A percentile compares a stretch with the other conserved stretches of the same genome.
Evolutionary conservation across 2,113 vertebrate species (phyloP).

Genomic region (Patagioenas fasciata): DNA sequence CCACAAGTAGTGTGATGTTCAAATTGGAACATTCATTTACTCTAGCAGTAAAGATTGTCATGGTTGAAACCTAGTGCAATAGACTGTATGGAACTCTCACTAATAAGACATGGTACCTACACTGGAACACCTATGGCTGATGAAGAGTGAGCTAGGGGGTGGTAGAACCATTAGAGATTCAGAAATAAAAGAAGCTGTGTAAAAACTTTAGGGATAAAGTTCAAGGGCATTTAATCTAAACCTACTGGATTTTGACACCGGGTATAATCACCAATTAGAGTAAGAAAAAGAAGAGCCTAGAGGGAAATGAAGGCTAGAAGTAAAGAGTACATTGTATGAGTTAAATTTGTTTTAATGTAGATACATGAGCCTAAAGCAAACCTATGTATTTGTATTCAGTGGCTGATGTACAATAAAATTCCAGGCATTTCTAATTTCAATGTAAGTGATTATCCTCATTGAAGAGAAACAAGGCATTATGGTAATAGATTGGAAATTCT

Average conservation of each 20-base stretch:
- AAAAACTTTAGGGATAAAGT: background rate
- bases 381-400: background rate
- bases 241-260: background rate
- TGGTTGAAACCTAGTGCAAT: background rate
- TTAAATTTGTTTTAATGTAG: background rate
- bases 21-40: background rate
- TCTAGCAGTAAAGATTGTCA: background rate
- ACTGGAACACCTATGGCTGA: background rate
- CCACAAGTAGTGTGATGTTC: background rate
- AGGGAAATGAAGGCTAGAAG: background rate
- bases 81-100: background rate
- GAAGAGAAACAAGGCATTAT: background rate
- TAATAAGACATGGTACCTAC: background rate
- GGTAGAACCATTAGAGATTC: background rate
- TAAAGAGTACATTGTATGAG: background rate
- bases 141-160: background rate
- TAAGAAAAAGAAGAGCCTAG: background rate
- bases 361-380: background rate
- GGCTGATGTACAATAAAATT: background rate
- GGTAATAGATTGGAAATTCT: background rate
- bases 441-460: background rate
- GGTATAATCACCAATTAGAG: background rate
- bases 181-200: background rate
- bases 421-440: background rate
- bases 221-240: background rate